These are phyloP conservation scores for Xiphydria camelus DNA, from an alignment of 2,888 invertebrate species.

Conservation along the genomic window DNA sequence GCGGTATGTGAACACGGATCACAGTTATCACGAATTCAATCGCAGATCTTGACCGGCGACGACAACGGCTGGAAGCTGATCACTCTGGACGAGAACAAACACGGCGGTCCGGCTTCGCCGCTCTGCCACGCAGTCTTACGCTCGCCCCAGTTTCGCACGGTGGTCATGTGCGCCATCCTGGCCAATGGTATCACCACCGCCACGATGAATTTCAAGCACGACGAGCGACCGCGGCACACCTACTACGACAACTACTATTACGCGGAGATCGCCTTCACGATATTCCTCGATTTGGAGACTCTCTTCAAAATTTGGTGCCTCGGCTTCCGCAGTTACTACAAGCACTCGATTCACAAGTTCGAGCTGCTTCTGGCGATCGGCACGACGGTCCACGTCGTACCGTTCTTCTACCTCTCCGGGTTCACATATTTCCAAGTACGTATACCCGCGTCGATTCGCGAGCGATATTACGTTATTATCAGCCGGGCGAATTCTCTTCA, in stretches of 20 bases:
- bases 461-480: neutral
- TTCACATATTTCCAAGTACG: slow-evolving; percentile 94
- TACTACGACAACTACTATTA: slow-evolving; percentile 93
- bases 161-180: slow-evolving; percentile 92
- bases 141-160: slow-evolving; percentile 88
- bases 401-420: slow-evolving; percentile 87
- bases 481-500: slow-evolving; percentile 11
- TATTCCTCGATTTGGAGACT: slow-evolving; percentile 91
- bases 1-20: too few relatives aligned
- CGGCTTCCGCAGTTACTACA: slow-evolving; percentile 92
- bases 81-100: slow-evolving; percentile 95
- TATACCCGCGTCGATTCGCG: slow-evolving; percentile 1
- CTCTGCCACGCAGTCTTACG: slow-evolving; percentile 83
- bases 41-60: slow-evolving; percentile 84
- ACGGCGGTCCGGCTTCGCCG: slow-evolving; percentile 83
- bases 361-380: slow-evolving; percentile 92
- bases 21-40: too few relatives aligned
- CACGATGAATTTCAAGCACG: slow-evolving; percentile 92
- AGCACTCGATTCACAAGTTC: slow-evolving; percentile 96
- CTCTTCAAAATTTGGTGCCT: slow-evolving; percentile 97
- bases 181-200: slow-evolving; percentile 96
- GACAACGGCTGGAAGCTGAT: slow-evolving; percentile 95
- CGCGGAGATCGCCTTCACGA: slow-evolving; percentile 93
- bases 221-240: slow-evolving; percentile 77
- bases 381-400: slow-evolving; percentile 92